Percentiles rank a stretch among this genome's conserved stretches.
Conservation (phyloP, 2,888 invertebrate species). For the Neocrepidodera transversa region DNA sequence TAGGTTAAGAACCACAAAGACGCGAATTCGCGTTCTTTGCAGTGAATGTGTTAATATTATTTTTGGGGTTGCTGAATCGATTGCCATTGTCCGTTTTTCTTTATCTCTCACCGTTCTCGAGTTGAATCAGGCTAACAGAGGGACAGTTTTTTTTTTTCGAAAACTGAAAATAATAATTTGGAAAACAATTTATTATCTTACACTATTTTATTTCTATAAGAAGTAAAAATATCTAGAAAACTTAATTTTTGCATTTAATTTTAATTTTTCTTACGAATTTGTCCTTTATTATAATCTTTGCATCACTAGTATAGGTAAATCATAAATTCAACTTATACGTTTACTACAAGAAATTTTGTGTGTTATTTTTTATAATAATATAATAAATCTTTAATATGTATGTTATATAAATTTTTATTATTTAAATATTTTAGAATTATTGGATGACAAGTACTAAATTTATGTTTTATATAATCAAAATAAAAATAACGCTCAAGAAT, state of each 20-base stretch:
- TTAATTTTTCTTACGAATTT: background rate
- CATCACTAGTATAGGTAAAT: background rate
- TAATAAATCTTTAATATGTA: conserved; percentile 9
- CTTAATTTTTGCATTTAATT: background rate
- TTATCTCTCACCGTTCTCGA: too few relatives aligned
- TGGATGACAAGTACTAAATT: conserved; percentile 10
- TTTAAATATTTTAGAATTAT: conserved; percentile 3
- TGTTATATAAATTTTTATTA: background rate
- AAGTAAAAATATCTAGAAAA: background rate
- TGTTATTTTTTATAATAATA: conserved; percentile 7
- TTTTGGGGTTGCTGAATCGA: too few relatives aligned
- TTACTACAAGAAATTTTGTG: conserved; percentile 17
- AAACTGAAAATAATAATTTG: too few relatives aligned
- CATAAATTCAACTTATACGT: conserved; percentile 16
- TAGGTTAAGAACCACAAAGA: too few relatives aligned
- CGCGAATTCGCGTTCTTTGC: too few relatives aligned
- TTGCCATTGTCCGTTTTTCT: too few relatives aligned
- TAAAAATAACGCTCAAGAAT: too few relatives aligned
- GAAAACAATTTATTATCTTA: too few relatives aligned
- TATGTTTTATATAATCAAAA: too few relatives aligned
- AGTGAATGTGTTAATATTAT: too few relatives aligned
- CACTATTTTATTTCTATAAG: conserved; percentile 3
- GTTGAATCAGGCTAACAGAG: too few relatives aligned
- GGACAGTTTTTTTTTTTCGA: too few relatives aligned
- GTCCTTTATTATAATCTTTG: background rate